Percentiles rank a stretch among this genome's conserved stretches.
Conservation (phyloP, 2,113 vertebrate species). For the Stictonetta naevosa region DNA sequence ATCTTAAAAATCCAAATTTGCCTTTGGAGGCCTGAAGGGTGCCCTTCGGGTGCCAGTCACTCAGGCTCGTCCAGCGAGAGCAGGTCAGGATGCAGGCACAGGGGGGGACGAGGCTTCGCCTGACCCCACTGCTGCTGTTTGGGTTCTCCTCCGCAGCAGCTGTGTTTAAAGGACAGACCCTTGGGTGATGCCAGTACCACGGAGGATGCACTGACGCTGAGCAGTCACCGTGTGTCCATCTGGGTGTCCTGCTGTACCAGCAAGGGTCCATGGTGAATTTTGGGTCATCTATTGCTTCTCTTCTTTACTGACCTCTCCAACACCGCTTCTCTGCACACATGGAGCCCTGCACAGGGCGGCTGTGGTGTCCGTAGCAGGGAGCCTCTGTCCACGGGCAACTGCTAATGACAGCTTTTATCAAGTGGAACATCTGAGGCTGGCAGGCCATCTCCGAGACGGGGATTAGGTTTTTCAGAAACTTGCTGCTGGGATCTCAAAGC, state of each 20-base stretch:
- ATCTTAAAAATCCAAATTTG: no score
- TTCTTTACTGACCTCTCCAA: not conserved
- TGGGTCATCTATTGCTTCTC: not conserved
- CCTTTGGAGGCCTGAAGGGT: not conserved
- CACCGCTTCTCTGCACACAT: fast-evolving
- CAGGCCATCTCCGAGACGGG: not conserved
- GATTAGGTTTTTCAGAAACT: not conserved
- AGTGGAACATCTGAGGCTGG: constrained; percentile 27
- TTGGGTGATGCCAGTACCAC: not conserved
- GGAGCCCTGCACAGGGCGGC: not conserved
- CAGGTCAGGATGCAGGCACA: not conserved
- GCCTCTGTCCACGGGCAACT: not conserved
- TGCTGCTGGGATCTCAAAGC: not conserved
- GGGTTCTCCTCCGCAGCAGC: not conserved
- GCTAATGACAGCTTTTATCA: constrained; percentile 20
- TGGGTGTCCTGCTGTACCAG: fast-evolving
- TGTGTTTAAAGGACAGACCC: not conserved
- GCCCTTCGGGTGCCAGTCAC: not conserved
- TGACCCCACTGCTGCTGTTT: not conserved
- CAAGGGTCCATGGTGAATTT: not conserved
- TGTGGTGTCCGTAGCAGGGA: not conserved
- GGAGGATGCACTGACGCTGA: not conserved
- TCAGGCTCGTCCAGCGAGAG: not conserved
- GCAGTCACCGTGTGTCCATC: fast-evolving
- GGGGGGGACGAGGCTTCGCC: fast-evolving